phyloP scores from a whole-genome alignment of 2,888 invertebrate genomes.

The Pseudococcus viburni region DNA sequence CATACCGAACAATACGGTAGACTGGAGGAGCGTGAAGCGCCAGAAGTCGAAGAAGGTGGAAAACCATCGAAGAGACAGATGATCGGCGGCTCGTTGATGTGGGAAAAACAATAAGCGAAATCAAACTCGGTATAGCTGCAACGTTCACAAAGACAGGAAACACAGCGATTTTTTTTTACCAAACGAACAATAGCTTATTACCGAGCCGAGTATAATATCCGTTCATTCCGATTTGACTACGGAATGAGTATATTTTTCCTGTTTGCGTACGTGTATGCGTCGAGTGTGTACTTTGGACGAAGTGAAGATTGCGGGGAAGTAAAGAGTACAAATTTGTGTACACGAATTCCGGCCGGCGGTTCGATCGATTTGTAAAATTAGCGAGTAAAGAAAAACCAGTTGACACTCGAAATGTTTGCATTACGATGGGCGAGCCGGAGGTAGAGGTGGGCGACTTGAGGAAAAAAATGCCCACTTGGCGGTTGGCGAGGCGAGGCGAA shows the following conservation, averaged over 20 bases:
- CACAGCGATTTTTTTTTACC: constrained; percentile 48
- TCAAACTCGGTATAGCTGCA: constrained; percentile 4
- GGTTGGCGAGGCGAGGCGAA: not conserved
- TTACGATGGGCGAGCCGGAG: not conserved
- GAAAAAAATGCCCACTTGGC: not conserved
- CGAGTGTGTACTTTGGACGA: not conserved
- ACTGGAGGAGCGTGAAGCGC: not conserved
- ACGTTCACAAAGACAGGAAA: constrained; percentile 59
- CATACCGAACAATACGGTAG: not conserved
- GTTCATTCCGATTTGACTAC: constrained; percentile 60
- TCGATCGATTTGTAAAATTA: not conserved
- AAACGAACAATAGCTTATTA: constrained; percentile 61
- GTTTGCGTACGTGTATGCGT: not conserved
- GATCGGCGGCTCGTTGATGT: constrained; percentile 47
- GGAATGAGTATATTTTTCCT: constrained; percentile 59
- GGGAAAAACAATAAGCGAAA: constrained; percentile 56
- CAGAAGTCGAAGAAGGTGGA: not conserved
- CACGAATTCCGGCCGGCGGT: not conserved
- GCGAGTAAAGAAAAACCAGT: not conserved
- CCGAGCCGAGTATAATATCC: constrained; percentile 59
- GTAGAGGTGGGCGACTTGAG: not conserved
- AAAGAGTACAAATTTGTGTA: not conserved
- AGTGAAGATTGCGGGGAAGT: no score
- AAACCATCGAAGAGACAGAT: constrained; percentile 26
- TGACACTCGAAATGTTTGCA: not conserved